Evolutionary conservation across 2,797 vertebrate genomes (phyloP), one percentile per base, ranked within the genome.

Genomic region (Sebastes matsubarae): DNA sequence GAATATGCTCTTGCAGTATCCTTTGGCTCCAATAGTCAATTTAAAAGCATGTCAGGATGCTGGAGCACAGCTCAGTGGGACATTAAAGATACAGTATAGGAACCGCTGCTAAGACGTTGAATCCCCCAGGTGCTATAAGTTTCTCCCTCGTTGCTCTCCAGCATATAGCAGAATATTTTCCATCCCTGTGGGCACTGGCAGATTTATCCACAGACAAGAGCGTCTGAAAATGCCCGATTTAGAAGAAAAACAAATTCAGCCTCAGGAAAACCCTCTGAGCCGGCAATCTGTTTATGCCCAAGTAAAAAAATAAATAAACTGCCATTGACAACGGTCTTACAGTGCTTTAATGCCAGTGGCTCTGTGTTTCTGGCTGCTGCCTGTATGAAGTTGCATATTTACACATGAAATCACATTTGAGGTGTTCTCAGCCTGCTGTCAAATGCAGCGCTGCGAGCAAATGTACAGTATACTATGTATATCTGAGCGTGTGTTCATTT

Each of bases 241-340:
- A 65, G 55, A 83, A 73, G 68, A 75, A 88, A 88, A 87, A 83
- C 76, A 86, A 87, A 87, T 87, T 84, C 68, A 77, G 77, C 82
- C 85, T 71, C 3, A 78, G 80, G 87, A 86, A 92, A 91, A 72
- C 69, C 75, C 75, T 87, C 55, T 72, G 72, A 86, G 80, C 32
- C 14, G 6, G 71, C 86, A 90, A 88, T 89, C 89, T 90, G 91
- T 87, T 84, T 82, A 79, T 79, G 67, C 27, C 79, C 55, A 64
- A 80, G 50, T 68, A 13, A 68, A 75, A 36, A 25, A 75, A 75
- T 16, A 66, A 58, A 79, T 30, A 78, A 79, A 55, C 36, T 71
- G 34, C 67, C 72, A 87, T 71, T 75, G 79, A 87, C 69, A 68
- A 71, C 79, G 82, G 79, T 79, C 75, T 78, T 82, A 18, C 76